Conservation (phyloP, 2,888 invertebrate genomes). For the Itoplectis maculator region DNA sequence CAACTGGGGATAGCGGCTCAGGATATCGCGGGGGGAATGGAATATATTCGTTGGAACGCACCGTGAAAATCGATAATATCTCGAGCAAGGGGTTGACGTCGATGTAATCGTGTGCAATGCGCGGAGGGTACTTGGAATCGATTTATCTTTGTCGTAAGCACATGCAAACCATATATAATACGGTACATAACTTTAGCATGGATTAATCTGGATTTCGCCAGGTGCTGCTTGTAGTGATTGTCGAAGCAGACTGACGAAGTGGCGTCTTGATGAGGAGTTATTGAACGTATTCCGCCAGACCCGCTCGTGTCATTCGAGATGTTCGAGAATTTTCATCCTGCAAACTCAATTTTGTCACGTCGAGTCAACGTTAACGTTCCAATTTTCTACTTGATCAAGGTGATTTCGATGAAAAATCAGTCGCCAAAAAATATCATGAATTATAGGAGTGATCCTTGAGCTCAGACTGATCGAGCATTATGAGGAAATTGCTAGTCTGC, state of each 20-base stretch:
- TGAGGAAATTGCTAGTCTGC: neutral
- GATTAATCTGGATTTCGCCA: neutral
- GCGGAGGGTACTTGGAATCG: slow-evolving; percentile 1
- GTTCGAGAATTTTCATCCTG: too few relatives aligned
- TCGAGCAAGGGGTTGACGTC: neutral
- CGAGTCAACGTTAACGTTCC: neutral
- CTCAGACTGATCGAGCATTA: neutral
- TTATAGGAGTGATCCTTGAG: too few relatives aligned
- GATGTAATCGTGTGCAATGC: neutral
- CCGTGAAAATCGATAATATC: slow-evolving; percentile 20
- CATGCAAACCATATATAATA: neutral
- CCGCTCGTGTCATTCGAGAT: neutral
- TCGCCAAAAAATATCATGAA: neutral
- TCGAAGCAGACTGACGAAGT: neutral
- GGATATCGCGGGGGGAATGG: slow-evolving; percentile 5
- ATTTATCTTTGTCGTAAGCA: neutral
- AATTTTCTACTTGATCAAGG: neutral
- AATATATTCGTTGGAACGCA: neutral
- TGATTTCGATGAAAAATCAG: neutral
- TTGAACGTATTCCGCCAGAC: neutral
- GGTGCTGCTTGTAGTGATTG: neutral
- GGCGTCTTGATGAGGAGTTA: neutral
- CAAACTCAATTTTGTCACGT: neutral
- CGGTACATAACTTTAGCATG: neutral
- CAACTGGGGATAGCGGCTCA: neutral